Evolutionary conservation across 2,113 vertebrate species (phyloP).

Genomic region (Nanorana parkeri): DNA sequence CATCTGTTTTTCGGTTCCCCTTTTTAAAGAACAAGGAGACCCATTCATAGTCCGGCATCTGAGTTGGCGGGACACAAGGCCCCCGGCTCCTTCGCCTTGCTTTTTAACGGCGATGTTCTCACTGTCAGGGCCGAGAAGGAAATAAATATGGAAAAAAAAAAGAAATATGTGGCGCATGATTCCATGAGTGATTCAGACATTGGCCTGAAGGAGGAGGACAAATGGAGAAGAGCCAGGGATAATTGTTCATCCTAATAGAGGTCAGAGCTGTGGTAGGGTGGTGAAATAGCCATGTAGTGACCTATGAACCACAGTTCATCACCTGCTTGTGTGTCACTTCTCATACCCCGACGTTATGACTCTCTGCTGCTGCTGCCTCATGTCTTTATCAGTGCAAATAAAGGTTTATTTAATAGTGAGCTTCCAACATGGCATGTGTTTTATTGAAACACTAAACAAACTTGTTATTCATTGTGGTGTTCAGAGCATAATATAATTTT

Average conservation of each 20-base stretch:
- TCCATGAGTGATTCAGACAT: slow-evolving; percentile 51
- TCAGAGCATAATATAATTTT: too few species aligned
- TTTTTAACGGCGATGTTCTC: slow-evolving; percentile 52
- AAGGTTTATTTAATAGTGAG: too few species aligned
- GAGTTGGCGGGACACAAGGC: slow-evolving; percentile 56
- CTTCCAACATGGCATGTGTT: too few species aligned
- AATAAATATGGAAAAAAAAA: slow-evolving; percentile 58
- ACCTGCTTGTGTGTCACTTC: slow-evolving; percentile 31
- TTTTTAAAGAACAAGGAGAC: slow-evolving; percentile 71
- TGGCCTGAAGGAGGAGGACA: slow-evolving; percentile 43
- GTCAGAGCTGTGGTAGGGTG: slow-evolving; percentile 3
- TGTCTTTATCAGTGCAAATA: too few species aligned
- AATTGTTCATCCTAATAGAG: slow-evolving; percentile 23
- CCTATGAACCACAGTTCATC: background rate
- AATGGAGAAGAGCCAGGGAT: slow-evolving; percentile 24
- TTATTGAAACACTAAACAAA: too few species aligned
- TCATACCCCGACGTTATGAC: too few species aligned
- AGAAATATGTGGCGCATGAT: slow-evolving; percentile 52
- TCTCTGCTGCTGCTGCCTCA: background rate
- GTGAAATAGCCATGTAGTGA: slow-evolving; percentile 21
- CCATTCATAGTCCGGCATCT: slow-evolving; percentile 65
- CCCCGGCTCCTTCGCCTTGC: slow-evolving; percentile 49
- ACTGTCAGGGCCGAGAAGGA: slow-evolving; percentile 46
- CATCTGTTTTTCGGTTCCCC: slow-evolving; percentile 70
- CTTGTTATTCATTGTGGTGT: too few species aligned